These are phyloP conservation scores for Stramonita haemastoma DNA, from an alignment of 2,888 invertebrate species.

Conservation along the genomic window DNA sequence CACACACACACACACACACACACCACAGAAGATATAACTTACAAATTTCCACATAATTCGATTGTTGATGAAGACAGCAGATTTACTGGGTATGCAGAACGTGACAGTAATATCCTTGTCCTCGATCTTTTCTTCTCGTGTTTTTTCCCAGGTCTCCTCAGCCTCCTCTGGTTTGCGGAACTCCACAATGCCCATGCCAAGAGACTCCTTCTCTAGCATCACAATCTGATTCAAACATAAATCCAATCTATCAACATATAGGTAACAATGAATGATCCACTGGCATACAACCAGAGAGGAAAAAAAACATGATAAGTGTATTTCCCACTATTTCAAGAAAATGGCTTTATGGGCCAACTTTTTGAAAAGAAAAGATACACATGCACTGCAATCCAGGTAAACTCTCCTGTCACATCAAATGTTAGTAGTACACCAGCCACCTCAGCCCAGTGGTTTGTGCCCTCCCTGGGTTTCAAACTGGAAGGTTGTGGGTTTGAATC, in stretches of 20 bases:
- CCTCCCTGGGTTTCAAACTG: too few species aligned
- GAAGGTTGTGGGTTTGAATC: too few species aligned
- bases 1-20: neutral
- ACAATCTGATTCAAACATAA: conserved; percentile 76
- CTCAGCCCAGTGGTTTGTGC: too few species aligned
- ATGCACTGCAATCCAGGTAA: too few species aligned
- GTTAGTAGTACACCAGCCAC: too few species aligned
- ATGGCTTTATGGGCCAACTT: too few species aligned
- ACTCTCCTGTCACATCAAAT: too few species aligned
- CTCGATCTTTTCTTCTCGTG: conserved; percentile 65
- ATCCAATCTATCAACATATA: neutral
- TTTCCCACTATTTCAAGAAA: neutral
- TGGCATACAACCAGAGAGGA: neutral
- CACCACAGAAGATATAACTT: conserved; percentile 43
- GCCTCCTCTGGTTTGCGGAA: conserved; percentile 68
- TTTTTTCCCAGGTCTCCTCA: conserved; percentile 58
- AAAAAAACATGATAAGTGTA: neutral
- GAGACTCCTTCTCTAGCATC: conserved; percentile 79
- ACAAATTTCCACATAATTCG: conserved; percentile 76
- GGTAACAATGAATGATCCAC: neutral
- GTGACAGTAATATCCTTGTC: conserved; percentile 78
- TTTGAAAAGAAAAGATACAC: too few species aligned
- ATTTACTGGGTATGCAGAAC: conserved; percentile 80
- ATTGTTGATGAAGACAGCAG: conserved; percentile 80
- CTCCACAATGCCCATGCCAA: conserved; percentile 80